Evolutionary conservation across 1,140 invertebrate species (phyloP), one percentile per base, ranked within the genome.

Genomic region (Zaprionus inermis): DNA sequence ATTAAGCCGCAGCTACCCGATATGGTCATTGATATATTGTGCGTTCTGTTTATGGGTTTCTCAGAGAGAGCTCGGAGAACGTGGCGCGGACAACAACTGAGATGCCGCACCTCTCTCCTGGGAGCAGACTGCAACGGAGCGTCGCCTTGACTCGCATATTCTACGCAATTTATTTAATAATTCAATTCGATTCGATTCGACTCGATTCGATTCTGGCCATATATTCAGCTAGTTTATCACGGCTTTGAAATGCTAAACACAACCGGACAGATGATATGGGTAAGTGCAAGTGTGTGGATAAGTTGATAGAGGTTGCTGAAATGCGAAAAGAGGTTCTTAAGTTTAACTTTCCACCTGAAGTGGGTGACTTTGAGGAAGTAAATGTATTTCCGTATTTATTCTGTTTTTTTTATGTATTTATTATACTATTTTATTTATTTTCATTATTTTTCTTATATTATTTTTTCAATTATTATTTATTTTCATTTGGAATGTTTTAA

Each of bases 141-240:
- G 18, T 36, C 63, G 24, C 34, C 16, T 65, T 12, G 6, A 22
- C 41, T 72, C 46, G 46, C 16, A 82, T 34, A 41, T 28, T 7
- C 65, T 30, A 68, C 70, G 60, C 71, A 85, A 88, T 88, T 83
- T 81, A 64, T 66, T 82, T 71, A 82, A 86, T 88, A 86, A 86
- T 83, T 86, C 79, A 88, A 88, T 83, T 82, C 68, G 59, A 88
- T 79, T 82, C 68, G 63, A 86, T 83, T 86, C 79, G 63, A 86
- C 79, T 86, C 79, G 59, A 88, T 83, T 82, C 68, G 63, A 72
- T 60, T 49, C 20, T 73, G 72, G 34, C 68, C 72, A 68, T 85
- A 79, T 72, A 82, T 76, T 79, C 41, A 60, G 28, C 54, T 72
- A 59, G 72, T 70, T 78, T 74, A 69, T 72, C 61, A 28, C 11